These are phyloP conservation scores for Diarsia dahlii DNA, from an alignment of 2,888 invertebrate species.

Conservation along the genomic window DNA sequence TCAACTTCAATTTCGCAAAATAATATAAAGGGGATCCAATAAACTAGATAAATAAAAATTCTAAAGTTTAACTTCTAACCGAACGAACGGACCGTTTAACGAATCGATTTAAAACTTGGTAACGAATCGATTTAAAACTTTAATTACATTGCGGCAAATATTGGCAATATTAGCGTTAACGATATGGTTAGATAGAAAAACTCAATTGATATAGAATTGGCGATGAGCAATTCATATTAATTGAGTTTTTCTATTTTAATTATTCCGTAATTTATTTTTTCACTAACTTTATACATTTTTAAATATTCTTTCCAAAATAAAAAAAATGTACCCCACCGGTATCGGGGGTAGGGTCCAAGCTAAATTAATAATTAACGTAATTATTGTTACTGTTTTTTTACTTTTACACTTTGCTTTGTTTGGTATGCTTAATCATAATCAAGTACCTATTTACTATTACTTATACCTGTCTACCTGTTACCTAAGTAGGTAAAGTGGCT, in stretches of 20 bases:
- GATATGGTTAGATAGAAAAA: too few relatives aligned
- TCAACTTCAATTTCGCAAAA: background rate
- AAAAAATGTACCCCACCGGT: too few relatives aligned
- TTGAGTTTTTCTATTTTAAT: too few relatives aligned
- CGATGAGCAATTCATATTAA: too few relatives aligned
- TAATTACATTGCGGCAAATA: conserved; percentile 2
- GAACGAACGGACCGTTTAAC: too few relatives aligned
- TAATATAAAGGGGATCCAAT: background rate
- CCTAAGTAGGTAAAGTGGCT: background rate
- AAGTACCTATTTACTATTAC: too few relatives aligned
- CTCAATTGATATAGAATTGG: too few relatives aligned
- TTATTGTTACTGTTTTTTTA: background rate
- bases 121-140: background rate
- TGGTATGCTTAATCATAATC: background rate
- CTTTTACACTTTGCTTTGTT: background rate
- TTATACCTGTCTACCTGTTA: background rate
- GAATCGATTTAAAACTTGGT: background rate
- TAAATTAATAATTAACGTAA: too few relatives aligned
- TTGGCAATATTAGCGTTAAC: conserved; percentile 1
- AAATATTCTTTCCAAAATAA: too few relatives aligned
- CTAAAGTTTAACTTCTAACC: background rate
- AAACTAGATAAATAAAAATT: background rate
- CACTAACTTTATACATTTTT: too few relatives aligned
- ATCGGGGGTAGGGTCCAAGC: too few relatives aligned
- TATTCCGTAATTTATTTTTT: too few relatives aligned